Evolutionary conservation across 2,888 invertebrate species (phyloP).

Genomic region (Omphaloscelis lunosa): DNA sequence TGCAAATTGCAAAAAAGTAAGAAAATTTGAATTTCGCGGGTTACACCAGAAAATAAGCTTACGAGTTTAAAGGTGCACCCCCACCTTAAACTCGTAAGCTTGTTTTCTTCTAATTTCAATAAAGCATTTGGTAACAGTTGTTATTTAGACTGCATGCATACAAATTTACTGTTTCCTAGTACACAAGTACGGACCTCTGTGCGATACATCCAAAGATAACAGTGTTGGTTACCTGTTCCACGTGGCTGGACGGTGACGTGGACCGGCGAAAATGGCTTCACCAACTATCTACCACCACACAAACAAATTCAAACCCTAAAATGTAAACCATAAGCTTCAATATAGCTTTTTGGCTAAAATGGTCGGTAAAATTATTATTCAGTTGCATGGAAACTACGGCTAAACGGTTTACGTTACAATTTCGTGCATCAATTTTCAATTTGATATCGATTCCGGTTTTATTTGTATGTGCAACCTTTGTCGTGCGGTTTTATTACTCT

Average conservation of each 20-base stretch:
- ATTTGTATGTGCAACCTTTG: conserved; percentile 43
- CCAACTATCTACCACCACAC: conserved; percentile 2
- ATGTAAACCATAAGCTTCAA: background rate
- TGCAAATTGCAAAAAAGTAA: too few relatives aligned
- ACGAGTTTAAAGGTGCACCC: too few relatives aligned
- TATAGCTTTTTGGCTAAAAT: conserved; percentile 5
- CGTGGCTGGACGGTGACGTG: conserved; percentile 48
- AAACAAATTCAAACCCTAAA: conserved; percentile 34
- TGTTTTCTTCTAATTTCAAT: background rate
- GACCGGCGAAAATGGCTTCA: conserved; percentile 58
- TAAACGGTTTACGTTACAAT: conserved; percentile 69
- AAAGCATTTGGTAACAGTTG: conserved; percentile 5
- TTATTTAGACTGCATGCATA: conserved; percentile 11
- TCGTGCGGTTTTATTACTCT: conserved; percentile 18
- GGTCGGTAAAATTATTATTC: conserved; percentile 63
- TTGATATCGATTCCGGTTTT: conserved; percentile 57
- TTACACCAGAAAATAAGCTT: too few relatives aligned
- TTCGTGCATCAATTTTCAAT: conserved; percentile 71
- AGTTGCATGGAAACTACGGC: conserved; percentile 69
- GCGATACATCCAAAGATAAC: conserved; percentile 66
- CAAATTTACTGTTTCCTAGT: conserved; percentile 52
- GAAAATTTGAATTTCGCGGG: too few relatives aligned
- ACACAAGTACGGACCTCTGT: conserved; percentile 10
- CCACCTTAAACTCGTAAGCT: background rate
- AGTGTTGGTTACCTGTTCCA: conserved; percentile 56